phyloP scores from a whole-genome alignment of 2,888 invertebrate genomes.

The Amorpha juglandis region DNA sequence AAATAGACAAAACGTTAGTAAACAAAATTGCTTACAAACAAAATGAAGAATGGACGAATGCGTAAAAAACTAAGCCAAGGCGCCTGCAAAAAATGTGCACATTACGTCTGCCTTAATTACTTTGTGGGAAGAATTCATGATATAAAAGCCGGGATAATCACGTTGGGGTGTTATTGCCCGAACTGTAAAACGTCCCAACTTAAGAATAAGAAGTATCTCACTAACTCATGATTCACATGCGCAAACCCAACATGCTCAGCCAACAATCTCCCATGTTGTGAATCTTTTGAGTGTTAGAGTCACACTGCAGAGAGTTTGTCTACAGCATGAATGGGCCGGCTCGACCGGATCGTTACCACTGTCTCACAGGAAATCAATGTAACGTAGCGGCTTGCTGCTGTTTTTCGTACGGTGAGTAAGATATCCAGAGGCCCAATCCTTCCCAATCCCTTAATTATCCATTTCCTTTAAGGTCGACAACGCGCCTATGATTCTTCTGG shows the following conservation, averaged over 20 bases:
- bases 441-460: no score
- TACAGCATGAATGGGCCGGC: no score
- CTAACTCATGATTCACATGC: background rate
- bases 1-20: no score
- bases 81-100: background rate
- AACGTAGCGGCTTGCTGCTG: no score
- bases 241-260: slow-evolving; percentile 4
- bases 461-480: no score
- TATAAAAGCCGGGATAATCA: slow-evolving; percentile 5
- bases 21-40: background rate
- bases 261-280: background rate
- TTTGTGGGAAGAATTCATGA: background rate
- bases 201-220: background rate
- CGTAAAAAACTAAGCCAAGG: background rate
- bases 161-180: background rate
- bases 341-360: no score
- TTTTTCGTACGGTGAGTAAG: no score
- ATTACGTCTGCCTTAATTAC: slow-evolving; percentile 1
- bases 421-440: no score
- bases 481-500: no score
- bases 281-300: no score
- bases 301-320: no score
- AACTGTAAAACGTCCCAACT: background rate
- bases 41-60: background rate
- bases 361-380: no score